Evolutionary conservation across 2,888 invertebrate genomes (phyloP).

Genomic region (Polydrusus tereticollis): DNA sequence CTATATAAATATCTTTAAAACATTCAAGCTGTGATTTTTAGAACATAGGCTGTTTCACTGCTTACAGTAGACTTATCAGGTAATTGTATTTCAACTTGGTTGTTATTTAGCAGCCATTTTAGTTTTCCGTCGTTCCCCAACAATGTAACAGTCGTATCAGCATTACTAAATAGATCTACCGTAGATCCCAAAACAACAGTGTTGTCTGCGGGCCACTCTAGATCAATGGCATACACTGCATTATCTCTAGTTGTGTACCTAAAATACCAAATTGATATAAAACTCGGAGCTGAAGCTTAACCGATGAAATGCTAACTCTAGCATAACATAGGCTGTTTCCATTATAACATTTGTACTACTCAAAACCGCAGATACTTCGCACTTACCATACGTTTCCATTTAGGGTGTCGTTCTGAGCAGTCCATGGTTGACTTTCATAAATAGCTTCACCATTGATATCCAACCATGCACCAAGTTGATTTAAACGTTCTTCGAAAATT

Average conservation of each 20-base stretch:
- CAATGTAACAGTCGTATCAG: slow-evolving; percentile 65
- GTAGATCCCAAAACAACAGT: slow-evolving; percentile 67
- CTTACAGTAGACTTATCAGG: slow-evolving; percentile 66
- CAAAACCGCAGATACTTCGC: too few relatives aligned
- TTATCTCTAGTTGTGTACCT: slow-evolving; percentile 56
- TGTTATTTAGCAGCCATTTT: slow-evolving; percentile 57
- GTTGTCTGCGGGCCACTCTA: slow-evolving; percentile 78
- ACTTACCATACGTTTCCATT: slow-evolving; percentile 65
- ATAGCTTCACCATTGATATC: slow-evolving; percentile 87
- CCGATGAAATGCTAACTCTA: not conserved
- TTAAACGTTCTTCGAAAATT: slow-evolving; percentile 87
- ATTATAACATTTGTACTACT: too few relatives aligned
- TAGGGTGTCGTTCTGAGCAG: slow-evolving; percentile 84
- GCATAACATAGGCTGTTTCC: too few relatives aligned
- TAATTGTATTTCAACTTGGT: slow-evolving; percentile 57
- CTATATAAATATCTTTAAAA: not conserved
- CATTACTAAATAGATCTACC: slow-evolving; percentile 53
- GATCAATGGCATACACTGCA: slow-evolving; percentile 76
- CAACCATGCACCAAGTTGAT: slow-evolving; percentile 85
- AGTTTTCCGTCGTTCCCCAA: slow-evolving; percentile 68
- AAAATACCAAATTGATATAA: too few relatives aligned
- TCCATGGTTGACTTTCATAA: slow-evolving; percentile 84
- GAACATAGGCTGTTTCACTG: slow-evolving; percentile 68
- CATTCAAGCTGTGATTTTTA: slow-evolving; percentile 59
- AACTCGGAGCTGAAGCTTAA: too few relatives aligned